Percentiles rank a stretch among this genome's conserved stretches.
Evolutionary conservation across 2,797 vertebrate genomes (phyloP).

Genomic region (Sternotherus odoratus): DNA sequence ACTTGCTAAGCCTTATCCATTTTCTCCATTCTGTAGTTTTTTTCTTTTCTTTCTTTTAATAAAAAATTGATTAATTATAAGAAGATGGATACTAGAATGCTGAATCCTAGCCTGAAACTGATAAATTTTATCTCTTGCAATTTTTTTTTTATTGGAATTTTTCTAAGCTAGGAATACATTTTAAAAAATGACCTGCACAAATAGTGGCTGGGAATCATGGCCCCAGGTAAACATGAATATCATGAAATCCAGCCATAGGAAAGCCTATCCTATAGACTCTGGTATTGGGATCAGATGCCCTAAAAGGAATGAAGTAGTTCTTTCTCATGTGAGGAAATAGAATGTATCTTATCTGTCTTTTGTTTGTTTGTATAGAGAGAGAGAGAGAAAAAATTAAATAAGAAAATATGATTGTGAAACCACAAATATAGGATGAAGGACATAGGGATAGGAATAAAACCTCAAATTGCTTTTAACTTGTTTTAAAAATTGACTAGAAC

Average conservation of each 20-base stretch:
- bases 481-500: background rate
- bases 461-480: background rate
- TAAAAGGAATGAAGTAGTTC: background rate
- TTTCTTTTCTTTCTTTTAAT: slow-evolving; percentile 39
- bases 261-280: background rate
- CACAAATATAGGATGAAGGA: background rate
- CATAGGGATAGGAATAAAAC: background rate
- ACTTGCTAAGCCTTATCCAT: slow-evolving; percentile 41
- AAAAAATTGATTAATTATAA: slow-evolving; percentile 64
- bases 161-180: background rate
- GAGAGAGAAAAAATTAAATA: background rate
- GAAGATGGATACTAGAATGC: slow-evolving; percentile 51
- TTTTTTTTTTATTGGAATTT: slow-evolving; percentile 43
- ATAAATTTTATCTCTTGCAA: slow-evolving; percentile 53
- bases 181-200: slow-evolving; percentile 20
- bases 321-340: background rate
- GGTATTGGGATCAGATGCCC: background rate
- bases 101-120: slow-evolving; percentile 37
- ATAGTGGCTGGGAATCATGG: background rate
- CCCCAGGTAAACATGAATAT: background rate
- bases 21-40: slow-evolving; percentile 43
- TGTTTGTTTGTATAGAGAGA: background rate
- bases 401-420: background rate
- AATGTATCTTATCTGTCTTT: background rate
- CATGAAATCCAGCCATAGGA: background rate